Evolutionary conservation across 92 coral and sea anemone genomes (phyloP).

Genomic region (Hydrozoanthus gracilis): DNA sequence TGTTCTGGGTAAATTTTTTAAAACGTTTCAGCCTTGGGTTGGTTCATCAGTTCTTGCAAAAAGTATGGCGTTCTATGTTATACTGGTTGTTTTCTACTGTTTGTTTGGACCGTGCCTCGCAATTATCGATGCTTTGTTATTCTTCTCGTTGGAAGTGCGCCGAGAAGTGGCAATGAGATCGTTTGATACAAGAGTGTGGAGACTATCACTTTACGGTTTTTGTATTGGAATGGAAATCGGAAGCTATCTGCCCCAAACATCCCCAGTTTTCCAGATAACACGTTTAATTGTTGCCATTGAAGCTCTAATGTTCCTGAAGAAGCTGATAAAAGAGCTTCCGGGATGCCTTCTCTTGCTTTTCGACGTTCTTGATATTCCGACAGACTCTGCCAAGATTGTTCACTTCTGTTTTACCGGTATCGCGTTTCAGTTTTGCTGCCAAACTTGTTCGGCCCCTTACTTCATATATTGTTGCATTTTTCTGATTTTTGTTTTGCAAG

Average conservation of each 20-base stretch:
- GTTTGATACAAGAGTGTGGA: not conserved
- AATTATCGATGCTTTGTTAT: not conserved
- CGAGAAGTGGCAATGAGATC: constrained; percentile 2
- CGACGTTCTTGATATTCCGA: not conserved
- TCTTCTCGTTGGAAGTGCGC: not conserved
- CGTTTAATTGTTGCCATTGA: not conserved
- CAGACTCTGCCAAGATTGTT: constrained; percentile 11
- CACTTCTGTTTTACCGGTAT: not conserved
- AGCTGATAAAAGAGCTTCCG: not conserved
- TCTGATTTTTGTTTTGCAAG: not conserved
- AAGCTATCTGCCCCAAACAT: not conserved
- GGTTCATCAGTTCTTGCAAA: not conserved
- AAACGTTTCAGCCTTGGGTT: not conserved
- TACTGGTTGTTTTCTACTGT: not conserved
- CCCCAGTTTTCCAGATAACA: not conserved
- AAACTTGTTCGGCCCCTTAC: not conserved
- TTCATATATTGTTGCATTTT: not conserved
- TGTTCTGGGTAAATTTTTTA: not conserved
- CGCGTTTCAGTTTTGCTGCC: not conserved
- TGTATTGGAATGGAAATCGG: not conserved
- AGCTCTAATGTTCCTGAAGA: not conserved
- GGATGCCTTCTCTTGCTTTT: not conserved
- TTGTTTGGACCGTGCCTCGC: not conserved
- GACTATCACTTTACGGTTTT: not conserved
- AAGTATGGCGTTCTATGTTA: not conserved